A percentile compares a stretch with the other conserved stretches of the same genome.
Evolutionary conservation across 2,797 vertebrate species (phyloP).

Genomic region (Holocentrus rufus): DNA sequence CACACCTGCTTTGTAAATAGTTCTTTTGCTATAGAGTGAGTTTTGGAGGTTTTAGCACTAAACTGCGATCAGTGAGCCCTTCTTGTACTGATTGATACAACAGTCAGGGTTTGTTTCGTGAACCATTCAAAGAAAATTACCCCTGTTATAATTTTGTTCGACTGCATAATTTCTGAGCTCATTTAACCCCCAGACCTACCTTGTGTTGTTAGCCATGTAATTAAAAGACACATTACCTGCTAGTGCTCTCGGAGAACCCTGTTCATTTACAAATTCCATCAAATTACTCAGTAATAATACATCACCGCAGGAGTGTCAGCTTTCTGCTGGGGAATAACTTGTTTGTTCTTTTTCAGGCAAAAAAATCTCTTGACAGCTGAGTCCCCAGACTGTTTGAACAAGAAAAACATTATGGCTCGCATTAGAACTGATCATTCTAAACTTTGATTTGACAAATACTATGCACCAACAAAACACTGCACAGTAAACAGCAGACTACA

Average conservation of each 20-base stretch:
- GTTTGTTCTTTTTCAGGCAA: constrained; percentile 15
- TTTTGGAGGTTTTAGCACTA: too few species aligned
- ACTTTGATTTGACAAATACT: not conserved
- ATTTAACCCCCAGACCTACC: not conserved
- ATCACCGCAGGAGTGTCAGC: constrained; percentile 12
- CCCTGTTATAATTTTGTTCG: not conserved
- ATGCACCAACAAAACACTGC: not conserved
- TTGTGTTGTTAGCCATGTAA: not conserved
- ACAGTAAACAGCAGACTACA: not conserved
- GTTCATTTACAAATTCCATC: not conserved
- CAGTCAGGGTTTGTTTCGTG: too few species aligned
- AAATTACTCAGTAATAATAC: not conserved
- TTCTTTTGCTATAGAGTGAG: too few species aligned
- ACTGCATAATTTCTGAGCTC: not conserved
- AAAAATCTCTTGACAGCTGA: not conserved
- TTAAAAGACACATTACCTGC: constrained; percentile 3
- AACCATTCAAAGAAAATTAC: not conserved
- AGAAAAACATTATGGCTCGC: not conserved
- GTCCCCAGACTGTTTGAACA: not conserved
- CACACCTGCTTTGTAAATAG: too few species aligned
- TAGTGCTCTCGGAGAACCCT: not conserved
- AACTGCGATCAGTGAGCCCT: not conserved
- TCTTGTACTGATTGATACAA: not conserved
- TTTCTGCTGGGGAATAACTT: not conserved
- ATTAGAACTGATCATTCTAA: not conserved